These are phyloP conservation scores for Perca flavescens DNA, from an alignment of 2,113 vertebrate genomes.

Conservation along the genomic window DNA sequence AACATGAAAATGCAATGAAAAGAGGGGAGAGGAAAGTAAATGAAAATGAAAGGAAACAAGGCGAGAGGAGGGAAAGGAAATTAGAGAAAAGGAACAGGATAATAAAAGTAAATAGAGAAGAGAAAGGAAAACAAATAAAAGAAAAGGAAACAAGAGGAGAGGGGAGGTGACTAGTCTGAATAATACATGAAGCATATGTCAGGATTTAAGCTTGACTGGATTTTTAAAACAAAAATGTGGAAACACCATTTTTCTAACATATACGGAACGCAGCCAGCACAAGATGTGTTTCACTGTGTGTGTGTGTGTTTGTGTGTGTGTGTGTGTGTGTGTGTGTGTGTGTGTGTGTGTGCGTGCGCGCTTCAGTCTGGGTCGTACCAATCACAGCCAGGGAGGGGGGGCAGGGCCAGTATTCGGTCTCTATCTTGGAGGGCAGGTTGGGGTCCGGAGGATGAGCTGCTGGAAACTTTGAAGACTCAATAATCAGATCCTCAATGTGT, in stretches of 20 bases:
- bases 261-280: conserved; percentile 2
- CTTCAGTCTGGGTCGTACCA: conserved; percentile 80
- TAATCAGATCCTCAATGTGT: conserved; percentile 92
- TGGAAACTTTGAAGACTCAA: conserved; percentile 95
- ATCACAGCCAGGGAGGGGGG: conserved; percentile 92
- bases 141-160: background rate
- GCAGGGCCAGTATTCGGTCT: conserved; percentile 96
- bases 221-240: background rate
- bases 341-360: conserved; percentile 27
- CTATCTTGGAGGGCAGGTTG: conserved; percentile 93
- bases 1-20: too few species aligned
- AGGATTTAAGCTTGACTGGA: background rate
- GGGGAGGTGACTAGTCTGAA: background rate
- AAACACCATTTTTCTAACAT: background rate
- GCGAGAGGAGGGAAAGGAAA: background rate
- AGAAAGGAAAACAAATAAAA: too few species aligned
- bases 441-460: conserved; percentile 94
- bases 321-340: conserved; percentile 26
- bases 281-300: background rate
- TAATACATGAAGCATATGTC: background rate
- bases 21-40: background rate
- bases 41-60: background rate
- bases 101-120: too few species aligned
- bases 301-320: conserved; percentile 24
- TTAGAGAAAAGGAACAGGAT: too few species aligned